Evolutionary conservation across 2,113 vertebrate genomes (phyloP).

Genomic region (Poeciliopsis retropinna): DNA sequence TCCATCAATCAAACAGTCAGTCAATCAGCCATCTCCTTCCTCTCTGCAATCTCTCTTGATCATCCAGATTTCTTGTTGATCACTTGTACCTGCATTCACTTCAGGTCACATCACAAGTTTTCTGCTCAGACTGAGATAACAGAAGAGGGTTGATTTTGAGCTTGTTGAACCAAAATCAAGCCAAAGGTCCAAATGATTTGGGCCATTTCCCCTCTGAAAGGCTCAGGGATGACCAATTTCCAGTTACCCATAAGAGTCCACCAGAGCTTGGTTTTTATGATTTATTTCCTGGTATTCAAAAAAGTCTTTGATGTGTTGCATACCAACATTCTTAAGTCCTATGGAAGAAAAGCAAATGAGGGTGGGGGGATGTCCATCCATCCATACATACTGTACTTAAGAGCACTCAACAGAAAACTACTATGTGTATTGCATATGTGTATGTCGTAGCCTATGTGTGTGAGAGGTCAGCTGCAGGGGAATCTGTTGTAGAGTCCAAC

Average conservation of each 20-base stretch:
- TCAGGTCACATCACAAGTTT: background rate
- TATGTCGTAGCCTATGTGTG: too few relatives aligned
- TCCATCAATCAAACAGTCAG: too few relatives aligned
- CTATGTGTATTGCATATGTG: too few relatives aligned
- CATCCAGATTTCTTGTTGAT: background rate
- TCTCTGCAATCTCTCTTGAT: background rate
- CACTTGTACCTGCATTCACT: background rate
- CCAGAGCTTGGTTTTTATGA: background rate
- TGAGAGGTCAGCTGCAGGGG: too few relatives aligned
- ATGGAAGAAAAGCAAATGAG: background rate
- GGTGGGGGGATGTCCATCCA: too few relatives aligned
- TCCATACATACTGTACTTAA: too few relatives aligned
- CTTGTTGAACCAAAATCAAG: background rate
- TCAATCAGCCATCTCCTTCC: background rate
- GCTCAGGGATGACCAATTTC: background rate
- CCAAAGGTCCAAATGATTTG: background rate
- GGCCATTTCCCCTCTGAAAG: background rate
- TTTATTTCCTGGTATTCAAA: background rate
- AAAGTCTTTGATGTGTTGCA: background rate
- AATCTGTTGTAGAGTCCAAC: too few relatives aligned
- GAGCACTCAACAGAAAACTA: too few relatives aligned
- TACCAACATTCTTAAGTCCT: background rate
- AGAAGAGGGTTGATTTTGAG: background rate
- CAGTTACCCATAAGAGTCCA: background rate
- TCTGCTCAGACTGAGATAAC: background rate